Conservation (phyloP, 1,140 invertebrate species). For the Aethina tumida region DNA sequence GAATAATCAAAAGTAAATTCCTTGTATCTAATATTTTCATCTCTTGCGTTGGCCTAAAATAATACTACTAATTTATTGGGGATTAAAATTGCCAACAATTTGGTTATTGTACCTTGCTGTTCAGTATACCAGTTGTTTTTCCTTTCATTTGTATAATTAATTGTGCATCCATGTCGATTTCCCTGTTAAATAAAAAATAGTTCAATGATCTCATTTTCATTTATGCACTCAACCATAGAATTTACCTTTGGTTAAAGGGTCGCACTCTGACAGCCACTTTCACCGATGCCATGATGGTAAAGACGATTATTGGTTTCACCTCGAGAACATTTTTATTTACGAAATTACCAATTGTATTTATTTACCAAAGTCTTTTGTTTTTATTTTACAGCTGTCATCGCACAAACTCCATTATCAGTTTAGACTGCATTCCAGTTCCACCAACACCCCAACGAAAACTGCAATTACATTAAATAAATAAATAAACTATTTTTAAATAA, state of each 20-base stretch:
- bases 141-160: slow-evolving; percentile 80
- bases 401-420: too few relatives aligned
- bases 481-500: too few relatives aligned
- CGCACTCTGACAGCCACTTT: slow-evolving; percentile 72
- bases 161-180: slow-evolving; percentile 71
- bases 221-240: slow-evolving; percentile 29
- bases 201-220: slow-evolving; percentile 24
- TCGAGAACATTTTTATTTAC: too few relatives aligned
- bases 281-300: slow-evolving; percentile 75
- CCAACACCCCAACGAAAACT: too few relatives aligned
- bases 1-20: slow-evolving; percentile 92
- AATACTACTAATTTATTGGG: too few relatives aligned
- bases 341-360: too few relatives aligned
- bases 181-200: slow-evolving; percentile 44
- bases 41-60: slow-evolving; percentile 30
- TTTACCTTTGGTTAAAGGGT: slow-evolving; percentile 71
- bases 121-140: slow-evolving; percentile 73
- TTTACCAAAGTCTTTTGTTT: too few relatives aligned
- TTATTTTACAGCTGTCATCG: too few relatives aligned
- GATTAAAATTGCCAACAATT: slow-evolving; percentile 9
- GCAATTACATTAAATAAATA: too few relatives aligned
- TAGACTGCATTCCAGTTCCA: too few relatives aligned
- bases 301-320: too few relatives aligned
- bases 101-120: slow-evolving; percentile 55
- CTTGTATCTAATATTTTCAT: slow-evolving; percentile 49